Evolutionary conservation across 2,797 vertebrate species (phyloP), one percentile per base, ranked within the genome.

Genomic region (Limnodromus scolopaceus): DNA sequence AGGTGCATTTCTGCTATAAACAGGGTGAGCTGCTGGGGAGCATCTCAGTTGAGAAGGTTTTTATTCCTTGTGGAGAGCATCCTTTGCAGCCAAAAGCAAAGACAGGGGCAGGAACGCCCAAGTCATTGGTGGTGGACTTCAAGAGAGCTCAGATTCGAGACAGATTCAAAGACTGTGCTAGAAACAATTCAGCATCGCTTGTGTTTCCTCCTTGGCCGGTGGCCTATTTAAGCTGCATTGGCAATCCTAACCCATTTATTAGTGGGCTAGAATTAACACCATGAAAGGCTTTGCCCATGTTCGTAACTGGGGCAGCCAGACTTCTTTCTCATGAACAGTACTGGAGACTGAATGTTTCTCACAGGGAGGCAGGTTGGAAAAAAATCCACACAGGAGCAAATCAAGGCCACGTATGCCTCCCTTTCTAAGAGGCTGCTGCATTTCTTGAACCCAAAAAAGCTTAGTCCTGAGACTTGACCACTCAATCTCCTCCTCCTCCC

Each of bases 401-500:
- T 2, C 7, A 66, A 25, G 0, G 0, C 53, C 66, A 84, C 46
- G 4, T 34, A 43, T 3, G 10, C 5, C 2, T 93, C 23, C 32
- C 6, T 36, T 70, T 65, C 72, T 55, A 76, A 36, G 49, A 63
- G 22, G 15, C 22, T 80, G 22, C 54, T 71, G 13, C 51, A 28
- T 71, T 71, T 94, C 45, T 61, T 71, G 32, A 85, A 36, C 0
- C 1, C 48, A 53, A 75, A 61, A 24, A 51, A n/a, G 1, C 41
- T 78, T 34, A 46, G 41, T 39, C 60, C 32, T 39, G 23, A 84
- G 41, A 76, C n/a, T 53, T 27, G 57, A 71, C 38, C 18, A 24
- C 43, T 84, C 36, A 20, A 1, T 63, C 28, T 72, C 11, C 45
- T 83, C 34, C 20, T 57, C 9, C 15, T 6, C 6, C 18, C 10